Evolutionary conservation across 2,797 vertebrate genomes (phyloP), one percentile per base, ranked within the genome.

Genomic region (Dendrocincla fuliginosa): DNA sequence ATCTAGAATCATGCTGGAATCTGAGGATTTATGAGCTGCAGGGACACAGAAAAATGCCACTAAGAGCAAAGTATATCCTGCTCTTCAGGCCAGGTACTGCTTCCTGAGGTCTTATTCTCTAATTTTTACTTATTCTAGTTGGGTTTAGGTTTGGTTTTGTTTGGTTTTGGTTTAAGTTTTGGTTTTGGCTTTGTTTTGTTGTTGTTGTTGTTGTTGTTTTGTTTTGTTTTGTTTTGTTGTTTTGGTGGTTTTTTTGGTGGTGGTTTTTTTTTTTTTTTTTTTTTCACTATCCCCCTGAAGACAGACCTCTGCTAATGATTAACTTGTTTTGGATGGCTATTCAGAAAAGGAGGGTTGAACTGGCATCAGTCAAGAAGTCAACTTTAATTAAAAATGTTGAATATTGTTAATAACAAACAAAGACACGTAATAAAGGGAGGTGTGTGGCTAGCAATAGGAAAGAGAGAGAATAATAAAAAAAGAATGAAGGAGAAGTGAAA

Each of bases 301-400:
- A 90, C 46, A 87, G 39, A 23, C 7, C 32, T 80, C 50, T 78
- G 25, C 69, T 78, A 91, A 87, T 71, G 64, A 85, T 77, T 92
- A 83, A 91, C 79, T 83, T 95, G 73, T 91, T 91, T 74, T 87
- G 42, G 56, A 95, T 50, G 46, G 53, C 49, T 83, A 87, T 71
- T 75, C 41, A 91, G 82, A 87, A 80, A 87, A 89, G 9, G 24
- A 70, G 30, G 18, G 49, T 83, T 91, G 68, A 91, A 77, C 41
- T 71, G 82, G 11, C 53, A 93, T 96, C 91, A 92, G 71, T 92
- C 59, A 93, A 76, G 47, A 63, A 82, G 63, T 73, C 71, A 71
- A 47, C 56, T 77, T 87, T 68, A 91, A 96, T 93, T 85, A 53
- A 87, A 92, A 77, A 60, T 49, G 37, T 85, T 1, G 2, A 76